A percentile compares a stretch with the other conserved stretches of the same genome.
Conservation (phyloP, 2,888 invertebrate species). For the Nomada ruficornis region DNA sequence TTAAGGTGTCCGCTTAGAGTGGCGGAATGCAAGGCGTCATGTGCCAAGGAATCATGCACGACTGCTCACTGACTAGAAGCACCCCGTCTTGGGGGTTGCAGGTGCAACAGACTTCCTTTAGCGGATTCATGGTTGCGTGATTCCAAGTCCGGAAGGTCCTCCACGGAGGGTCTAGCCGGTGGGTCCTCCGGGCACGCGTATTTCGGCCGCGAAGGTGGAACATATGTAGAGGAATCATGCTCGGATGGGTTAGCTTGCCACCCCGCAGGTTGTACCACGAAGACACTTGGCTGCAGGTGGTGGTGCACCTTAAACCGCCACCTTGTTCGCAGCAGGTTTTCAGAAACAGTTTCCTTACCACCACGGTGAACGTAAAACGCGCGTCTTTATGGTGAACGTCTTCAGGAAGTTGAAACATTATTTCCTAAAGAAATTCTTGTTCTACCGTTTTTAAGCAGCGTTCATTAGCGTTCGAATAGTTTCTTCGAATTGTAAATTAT, state of each 20-base stretch:
- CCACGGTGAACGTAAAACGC: background rate
- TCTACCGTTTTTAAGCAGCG: background rate
- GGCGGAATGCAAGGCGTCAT: conserved; percentile 65
- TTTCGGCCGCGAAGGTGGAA: conserved; percentile 71
- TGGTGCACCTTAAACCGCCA: conserved; percentile 73
- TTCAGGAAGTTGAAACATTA: background rate
- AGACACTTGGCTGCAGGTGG: conserved; percentile 78
- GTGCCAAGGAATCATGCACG: conserved; percentile 81
- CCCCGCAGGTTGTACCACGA: conserved; percentile 74
- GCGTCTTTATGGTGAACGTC: background rate
- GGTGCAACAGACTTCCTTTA: conserved; percentile 77
- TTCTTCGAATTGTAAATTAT: no score
- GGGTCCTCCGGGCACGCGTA: conserved; percentile 70
- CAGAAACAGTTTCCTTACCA: conserved; percentile 39
- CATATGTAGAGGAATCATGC: conserved; percentile 82
- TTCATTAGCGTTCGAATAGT: no score
- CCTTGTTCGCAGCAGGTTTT: conserved; percentile 59
- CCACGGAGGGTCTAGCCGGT: conserved; percentile 53
- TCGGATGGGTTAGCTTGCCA: conserved; percentile 73
- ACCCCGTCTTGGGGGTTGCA: conserved; percentile 83
- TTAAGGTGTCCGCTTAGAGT: background rate
- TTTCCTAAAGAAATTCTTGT: background rate
- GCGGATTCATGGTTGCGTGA: conserved; percentile 84
- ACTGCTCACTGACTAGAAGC: conserved; percentile 61
- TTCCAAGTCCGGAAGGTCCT: conserved; percentile 75